phyloP scores from a whole-genome alignment of 2,888 invertebrate genomes.

The Oscheius myriophilus region DNA sequence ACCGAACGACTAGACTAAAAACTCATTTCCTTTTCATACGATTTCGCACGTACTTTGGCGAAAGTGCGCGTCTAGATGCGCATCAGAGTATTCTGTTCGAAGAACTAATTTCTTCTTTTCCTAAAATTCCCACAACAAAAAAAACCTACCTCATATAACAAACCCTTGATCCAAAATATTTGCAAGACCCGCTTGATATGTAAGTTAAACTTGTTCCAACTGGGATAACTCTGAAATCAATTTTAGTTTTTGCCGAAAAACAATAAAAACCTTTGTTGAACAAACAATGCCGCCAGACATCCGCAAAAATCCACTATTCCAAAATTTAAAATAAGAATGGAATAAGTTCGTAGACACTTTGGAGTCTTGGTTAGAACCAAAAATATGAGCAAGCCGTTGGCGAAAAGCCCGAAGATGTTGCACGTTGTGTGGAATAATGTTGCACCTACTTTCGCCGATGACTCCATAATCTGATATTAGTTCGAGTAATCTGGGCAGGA shows the following conservation, averaged over 20 bases:
- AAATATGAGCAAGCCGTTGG: conserved; percentile 29
- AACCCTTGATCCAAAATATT: neutral
- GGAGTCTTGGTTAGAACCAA: conserved; percentile 29
- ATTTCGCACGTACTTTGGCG: too few species aligned
- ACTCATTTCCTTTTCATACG: too few species aligned
- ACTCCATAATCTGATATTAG: too few species aligned
- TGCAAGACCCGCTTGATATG: conserved; percentile 6
- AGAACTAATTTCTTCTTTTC: too few species aligned
- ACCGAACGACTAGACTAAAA: too few species aligned
- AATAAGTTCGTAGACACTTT: conserved; percentile 38
- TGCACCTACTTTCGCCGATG: conserved; percentile 15
- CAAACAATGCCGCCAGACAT: conserved; percentile 43
- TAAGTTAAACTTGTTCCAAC: conserved; percentile 8
- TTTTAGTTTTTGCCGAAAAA: neutral
- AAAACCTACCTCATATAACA: conserved; percentile 9
- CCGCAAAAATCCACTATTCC: conserved; percentile 40
- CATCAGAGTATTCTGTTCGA: too few species aligned
- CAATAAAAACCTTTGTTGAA: conserved; percentile 33
- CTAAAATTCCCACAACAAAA: neutral
- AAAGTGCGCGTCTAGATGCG: too few species aligned
- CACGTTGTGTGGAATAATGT: conserved; percentile 11
- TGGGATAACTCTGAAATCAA: conserved; percentile 7
- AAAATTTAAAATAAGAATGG: conserved; percentile 44
- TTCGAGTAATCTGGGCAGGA: too few species aligned
- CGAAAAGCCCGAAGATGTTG: conserved; percentile 7